Conservation (phyloP, 2,888 invertebrate genomes). For the Oscheius myriophilus region DNA sequence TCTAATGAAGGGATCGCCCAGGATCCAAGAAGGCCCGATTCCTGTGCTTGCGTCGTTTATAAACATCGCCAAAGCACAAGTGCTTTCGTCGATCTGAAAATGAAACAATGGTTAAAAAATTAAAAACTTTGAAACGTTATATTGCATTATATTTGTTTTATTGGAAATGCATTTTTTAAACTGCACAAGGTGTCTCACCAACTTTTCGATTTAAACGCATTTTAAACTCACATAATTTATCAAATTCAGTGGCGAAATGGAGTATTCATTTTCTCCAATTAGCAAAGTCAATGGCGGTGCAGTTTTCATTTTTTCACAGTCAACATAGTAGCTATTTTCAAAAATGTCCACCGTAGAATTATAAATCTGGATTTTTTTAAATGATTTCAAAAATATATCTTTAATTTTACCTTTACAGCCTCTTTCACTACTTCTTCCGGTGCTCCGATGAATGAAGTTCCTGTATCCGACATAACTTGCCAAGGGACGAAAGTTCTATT, state of each 20-base stretch:
- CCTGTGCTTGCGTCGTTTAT: constrained; percentile 21
- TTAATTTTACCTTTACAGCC: constrained; percentile 32
- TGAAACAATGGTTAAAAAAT: too few relatives aligned
- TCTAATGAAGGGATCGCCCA: constrained; percentile 57
- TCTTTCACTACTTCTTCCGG: constrained; percentile 34
- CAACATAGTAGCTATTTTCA: constrained; percentile 33
- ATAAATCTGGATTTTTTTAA: constrained; percentile 25
- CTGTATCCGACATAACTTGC: constrained; percentile 55
- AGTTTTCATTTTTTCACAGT: constrained; percentile 33
- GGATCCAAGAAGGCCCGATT: constrained; percentile 47
- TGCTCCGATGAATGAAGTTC: constrained; percentile 53
- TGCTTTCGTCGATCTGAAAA: not conserved
- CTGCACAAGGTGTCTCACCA: too few relatives aligned
- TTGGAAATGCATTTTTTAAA: too few relatives aligned
- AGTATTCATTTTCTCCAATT: constrained; percentile 33
- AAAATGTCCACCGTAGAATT: constrained; percentile 33
- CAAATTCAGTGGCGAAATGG: constrained; percentile 31
- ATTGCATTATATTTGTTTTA: too few relatives aligned
- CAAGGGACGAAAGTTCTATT: constrained; percentile 19
- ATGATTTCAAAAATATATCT: not conserved
- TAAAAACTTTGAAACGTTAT: too few relatives aligned
- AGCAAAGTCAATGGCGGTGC: constrained; percentile 36
- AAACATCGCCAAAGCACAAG: constrained; percentile 41
- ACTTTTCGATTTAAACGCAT: not conserved
- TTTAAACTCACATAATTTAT: constrained; percentile 1